These are phyloP conservation scores for Pachypsylla venusta DNA, from an alignment of 1,140 invertebrate species.

Conservation along the genomic window DNA sequence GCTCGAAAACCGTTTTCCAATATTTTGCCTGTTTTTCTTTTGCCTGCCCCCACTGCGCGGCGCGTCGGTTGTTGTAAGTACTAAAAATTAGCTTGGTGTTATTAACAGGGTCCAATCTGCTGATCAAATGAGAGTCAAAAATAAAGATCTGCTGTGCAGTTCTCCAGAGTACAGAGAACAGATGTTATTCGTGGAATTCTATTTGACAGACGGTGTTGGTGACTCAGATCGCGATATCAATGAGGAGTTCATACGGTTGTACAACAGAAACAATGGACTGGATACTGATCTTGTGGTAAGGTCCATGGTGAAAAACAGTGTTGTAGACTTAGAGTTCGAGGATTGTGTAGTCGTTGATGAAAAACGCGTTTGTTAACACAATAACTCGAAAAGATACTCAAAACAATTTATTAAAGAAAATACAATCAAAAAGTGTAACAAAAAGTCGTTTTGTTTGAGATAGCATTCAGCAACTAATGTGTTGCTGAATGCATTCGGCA, in stretches of 20 bases:
- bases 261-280: no score
- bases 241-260: conserved; percentile 8
- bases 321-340: no score
- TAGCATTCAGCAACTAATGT: no score
- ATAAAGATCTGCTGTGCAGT: neutral
- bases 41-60: no score
- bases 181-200: neutral
- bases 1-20: no score
- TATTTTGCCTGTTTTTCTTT: no score
- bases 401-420: no score
- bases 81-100: no score
- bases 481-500: neutral
- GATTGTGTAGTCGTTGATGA: no score
- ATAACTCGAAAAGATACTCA: neutral
- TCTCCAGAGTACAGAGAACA: neutral
- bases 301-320: neutral
- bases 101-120: neutral
- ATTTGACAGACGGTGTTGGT: conserved; percentile 5
- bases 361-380: neutral
- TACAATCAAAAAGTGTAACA: no score
- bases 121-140: neutral
- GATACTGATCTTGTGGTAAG: conserved; percentile 1
- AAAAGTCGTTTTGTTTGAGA: no score
- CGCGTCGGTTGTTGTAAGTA: no score
- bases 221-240: neutral